A percentile compares a stretch with the other conserved stretches of the same genome.
Evolutionary conservation across 2,797 vertebrate species (phyloP).

Genomic region (Phoxinus dragarum): DNA sequence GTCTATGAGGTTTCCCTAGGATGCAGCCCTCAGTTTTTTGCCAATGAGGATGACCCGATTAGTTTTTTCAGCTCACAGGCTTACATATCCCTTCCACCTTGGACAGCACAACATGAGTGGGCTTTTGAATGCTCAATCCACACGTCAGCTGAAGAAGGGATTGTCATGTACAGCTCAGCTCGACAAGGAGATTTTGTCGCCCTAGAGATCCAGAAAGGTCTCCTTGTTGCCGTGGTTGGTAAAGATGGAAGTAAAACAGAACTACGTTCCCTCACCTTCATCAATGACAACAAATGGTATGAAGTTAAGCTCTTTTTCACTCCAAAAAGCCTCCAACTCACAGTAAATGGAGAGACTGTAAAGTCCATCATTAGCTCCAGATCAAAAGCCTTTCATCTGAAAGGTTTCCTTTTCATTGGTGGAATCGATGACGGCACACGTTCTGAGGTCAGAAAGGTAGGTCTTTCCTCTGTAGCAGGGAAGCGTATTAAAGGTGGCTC

Average conservation of each 20-base stretch:
- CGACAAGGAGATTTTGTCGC: conserved; percentile 84
- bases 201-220: conserved; percentile 86
- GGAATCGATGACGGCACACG: conserved; percentile 82
- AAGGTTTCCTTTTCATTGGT: conserved; percentile 84
- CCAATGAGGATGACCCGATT: conserved; percentile 84
- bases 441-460: conserved; percentile 78
- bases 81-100: conserved; percentile 83
- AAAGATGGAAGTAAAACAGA: conserved; percentile 78
- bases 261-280: conserved; percentile 75
- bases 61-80: conserved; percentile 94
- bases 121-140: conserved; percentile 82
- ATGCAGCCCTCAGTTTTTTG: conserved; percentile 91
- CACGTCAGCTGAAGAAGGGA: conserved; percentile 81
- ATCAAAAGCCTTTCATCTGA: conserved; percentile 75
- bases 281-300: conserved; percentile 88
- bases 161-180: conserved; percentile 86
- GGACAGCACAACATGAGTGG: conserved; percentile 74
- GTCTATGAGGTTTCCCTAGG: conserved; percentile 88
- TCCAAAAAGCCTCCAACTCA: conserved; percentile 80
- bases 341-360: conserved; percentile 80
- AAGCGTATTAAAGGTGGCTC: conserved; percentile 84
- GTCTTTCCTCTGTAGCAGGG: conserved; percentile 81
- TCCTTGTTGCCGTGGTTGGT: conserved; percentile 79
- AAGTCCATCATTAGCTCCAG: conserved; percentile 75
- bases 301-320: conserved; percentile 79